Percentiles rank a stretch among this genome's conserved stretches.
Conservation (phyloP, 2,113 vertebrate genomes). For the Sphaerodactylus townsendi region DNA sequence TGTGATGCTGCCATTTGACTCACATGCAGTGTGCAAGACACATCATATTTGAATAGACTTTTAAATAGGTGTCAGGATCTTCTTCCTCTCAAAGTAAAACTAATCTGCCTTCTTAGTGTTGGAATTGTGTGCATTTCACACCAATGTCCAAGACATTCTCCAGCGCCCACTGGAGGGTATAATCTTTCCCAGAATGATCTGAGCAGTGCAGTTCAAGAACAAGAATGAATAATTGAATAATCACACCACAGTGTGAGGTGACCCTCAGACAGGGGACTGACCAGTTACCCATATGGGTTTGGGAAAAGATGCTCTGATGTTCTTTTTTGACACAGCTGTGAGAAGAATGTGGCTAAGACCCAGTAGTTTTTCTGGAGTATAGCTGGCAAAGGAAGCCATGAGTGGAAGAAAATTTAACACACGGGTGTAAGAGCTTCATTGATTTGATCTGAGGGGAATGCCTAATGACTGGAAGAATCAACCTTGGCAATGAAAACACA, state of each 20-base stretch:
- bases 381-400: conserved; percentile 83
- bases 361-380: conserved; percentile 76
- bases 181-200: conserved; percentile 73
- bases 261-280: conserved; percentile 75
- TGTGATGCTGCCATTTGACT: conserved; percentile 23
- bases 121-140: conserved; percentile 57
- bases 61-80: conserved; percentile 46
- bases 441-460: conserved; percentile 85
- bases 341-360: conserved; percentile 85
- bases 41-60: not conserved
- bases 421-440: conserved; percentile 83
- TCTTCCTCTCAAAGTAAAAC: conserved; percentile 47
- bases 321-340: conserved; percentile 82
- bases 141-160: conserved; percentile 59
- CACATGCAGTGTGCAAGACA: not conserved
- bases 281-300: conserved; percentile 80
- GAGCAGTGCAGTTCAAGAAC: conserved; percentile 72
- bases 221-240: conserved; percentile 79
- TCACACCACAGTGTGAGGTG: conserved; percentile 84
- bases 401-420: conserved; percentile 87
- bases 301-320: conserved; percentile 79
- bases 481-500: conserved; percentile 88
- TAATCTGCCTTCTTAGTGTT: conserved; percentile 34
- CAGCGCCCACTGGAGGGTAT: conserved; percentile 62
- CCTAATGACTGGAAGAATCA: conserved; percentile 87